Evolutionary conservation across 2,113 vertebrate genomes (phyloP), one percentile per base, ranked within the genome.

Genomic region (Apodemus sylvaticus): DNA sequence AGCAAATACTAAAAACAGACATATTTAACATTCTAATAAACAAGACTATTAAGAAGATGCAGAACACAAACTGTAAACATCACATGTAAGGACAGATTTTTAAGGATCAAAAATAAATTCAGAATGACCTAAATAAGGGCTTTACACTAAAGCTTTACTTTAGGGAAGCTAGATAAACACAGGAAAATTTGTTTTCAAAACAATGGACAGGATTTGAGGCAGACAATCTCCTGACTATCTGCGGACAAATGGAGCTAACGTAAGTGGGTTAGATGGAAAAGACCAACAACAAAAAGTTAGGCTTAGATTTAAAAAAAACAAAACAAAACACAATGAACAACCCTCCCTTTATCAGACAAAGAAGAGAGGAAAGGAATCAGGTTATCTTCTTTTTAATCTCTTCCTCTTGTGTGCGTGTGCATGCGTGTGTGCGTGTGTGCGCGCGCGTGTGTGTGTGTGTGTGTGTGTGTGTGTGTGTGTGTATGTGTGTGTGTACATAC

Each of bases 121-220:
- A 92, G 95, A 94, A 95, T 85, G 89, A 93, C 55, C 70, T 77
- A 96, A 90, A 53, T 39, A 90, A 94, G 60, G 95, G 79, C 78
- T 97, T 94, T 93, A 60, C 31, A 93, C 48, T 89, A 70, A 94
- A 53, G 55, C 66, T 94, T 96, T 94, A 93, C 78, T 95, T 96
- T 81, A 90, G 81, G 1, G 53, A 95, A 58, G 68, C 70, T 94
- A 34, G 68, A 88, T 90, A 95, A 86, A 66, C 81, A 66, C 0
- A 90, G 90, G 22, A 92, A 94, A 96, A 68, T 0, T 86, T 6
- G 2, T 68, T 90, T 95, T 86, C 71, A 60, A 95, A 90, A 96
- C 73, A 68, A 51, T 53, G n/a, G 83, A 66, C 7, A 92, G 16
- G 39, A 94, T 97, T 77, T 86, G 60, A 89, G 88, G 29, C 60